A percentile compares a stretch with the other conserved stretches of the same genome.
Evolutionary conservation across 2,888 invertebrate genomes (phyloP).

Genomic region (Caenorhabditis angaria): DNA sequence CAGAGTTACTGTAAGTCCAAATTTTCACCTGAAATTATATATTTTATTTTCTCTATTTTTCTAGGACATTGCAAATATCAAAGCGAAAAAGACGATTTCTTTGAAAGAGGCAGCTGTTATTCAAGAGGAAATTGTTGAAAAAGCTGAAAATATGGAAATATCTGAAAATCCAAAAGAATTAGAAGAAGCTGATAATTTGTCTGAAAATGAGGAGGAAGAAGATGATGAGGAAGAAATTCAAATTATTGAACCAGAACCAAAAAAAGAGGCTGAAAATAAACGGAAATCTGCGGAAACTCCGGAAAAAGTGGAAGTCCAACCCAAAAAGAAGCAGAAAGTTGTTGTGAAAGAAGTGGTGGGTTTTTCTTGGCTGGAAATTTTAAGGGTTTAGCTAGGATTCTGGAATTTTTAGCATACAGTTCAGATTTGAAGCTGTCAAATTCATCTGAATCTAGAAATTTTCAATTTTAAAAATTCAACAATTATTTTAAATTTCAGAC

Average conservation of each 20-base stretch:
- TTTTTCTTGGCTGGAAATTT: too few relatives aligned
- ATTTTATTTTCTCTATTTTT: not conserved
- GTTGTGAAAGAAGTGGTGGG: conserved; percentile 11
- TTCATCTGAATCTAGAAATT: too few relatives aligned
- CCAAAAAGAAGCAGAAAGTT: conserved; percentile 24
- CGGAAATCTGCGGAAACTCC: conserved; percentile 8
- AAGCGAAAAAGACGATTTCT: conserved; percentile 26
- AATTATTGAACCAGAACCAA: conserved; percentile 4
- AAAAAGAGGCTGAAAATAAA: not conserved
- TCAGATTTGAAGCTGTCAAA: too few relatives aligned
- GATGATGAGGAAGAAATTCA: conserved; percentile 10
- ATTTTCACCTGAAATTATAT: not conserved
- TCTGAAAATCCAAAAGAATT: too few relatives aligned
- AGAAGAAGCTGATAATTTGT: conserved; percentile 6
- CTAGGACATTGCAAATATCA: conserved; percentile 31
- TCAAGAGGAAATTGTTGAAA: conserved; percentile 3
- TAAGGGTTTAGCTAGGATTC: too few relatives aligned
- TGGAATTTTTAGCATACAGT: too few relatives aligned
- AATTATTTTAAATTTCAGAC: too few relatives aligned
- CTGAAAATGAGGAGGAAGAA: not conserved
- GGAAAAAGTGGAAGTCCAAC: not conserved
- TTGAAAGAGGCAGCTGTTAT: conserved; percentile 20
- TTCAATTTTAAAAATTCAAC: too few relatives aligned
- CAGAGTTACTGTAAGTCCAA: conserved; percentile 15
- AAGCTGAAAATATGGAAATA: conserved; percentile 16